Evolutionary conservation across 1,140 invertebrate genomes (phyloP), one percentile per base, ranked within the genome.

Genomic region (Macrocentrus cingulum): DNA sequence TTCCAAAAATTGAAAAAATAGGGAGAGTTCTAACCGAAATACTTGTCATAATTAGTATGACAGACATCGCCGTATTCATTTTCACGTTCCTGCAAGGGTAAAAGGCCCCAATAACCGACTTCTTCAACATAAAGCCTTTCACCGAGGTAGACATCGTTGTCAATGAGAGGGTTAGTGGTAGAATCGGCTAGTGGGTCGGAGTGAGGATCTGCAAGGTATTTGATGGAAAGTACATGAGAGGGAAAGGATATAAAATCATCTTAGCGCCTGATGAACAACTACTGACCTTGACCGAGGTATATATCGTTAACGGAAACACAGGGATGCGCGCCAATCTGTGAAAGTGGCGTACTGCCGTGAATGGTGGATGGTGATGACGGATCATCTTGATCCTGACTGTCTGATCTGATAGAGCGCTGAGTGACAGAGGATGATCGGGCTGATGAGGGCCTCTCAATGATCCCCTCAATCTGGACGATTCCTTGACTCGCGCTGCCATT

Each of bases 281-380:
- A 64, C 67, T 67, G 68, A 83, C 82, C 81, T 79, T 81, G 82
- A 37, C 79, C 76, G 66, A 82, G 77, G 71, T 69, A 82, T 67
- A 79, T 78, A 61, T 82, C 80, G 58, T 69, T 77, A 65, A 77
- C 72, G 18, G 77, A 75, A 32, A 77, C 75, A 63, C 77, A 80
- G 29, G 75, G 69, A 68, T 84, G 85, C 54, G 87, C 85, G 34
- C 91, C 92, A 66, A 94, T 94, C 74, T 94, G 91, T 19, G 90
- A 90, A 5, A 94, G 83, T 1, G 91, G 91, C 32, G 91, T 93
- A 52, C 88, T 91, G 29, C 91, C 91, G 70, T 91, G 88, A 36
- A 93, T 86, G 25, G 71, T 69, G 1, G 64, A 85, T 60, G 80
- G 80, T 45, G 80, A 79, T 41, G 75, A 70, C 44, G 75, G 77